phyloP scores from a whole-genome alignment of 2,888 invertebrate species.

The Oxycera nigricornis region DNA sequence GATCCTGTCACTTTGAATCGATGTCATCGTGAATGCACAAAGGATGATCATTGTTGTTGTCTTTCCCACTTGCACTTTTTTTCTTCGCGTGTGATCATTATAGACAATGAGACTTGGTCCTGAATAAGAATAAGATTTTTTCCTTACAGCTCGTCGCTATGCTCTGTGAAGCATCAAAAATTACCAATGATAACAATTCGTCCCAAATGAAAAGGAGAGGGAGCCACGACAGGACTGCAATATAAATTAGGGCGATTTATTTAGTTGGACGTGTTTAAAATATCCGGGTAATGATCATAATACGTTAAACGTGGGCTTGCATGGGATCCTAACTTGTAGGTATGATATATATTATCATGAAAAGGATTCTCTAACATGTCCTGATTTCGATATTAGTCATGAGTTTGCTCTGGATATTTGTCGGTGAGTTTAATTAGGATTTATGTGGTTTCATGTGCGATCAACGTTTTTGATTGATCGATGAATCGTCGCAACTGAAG shows the following conservation, averaged over 20 bases:
- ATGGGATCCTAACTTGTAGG: background rate
- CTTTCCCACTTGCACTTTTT: conserved; percentile 5
- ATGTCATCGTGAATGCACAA: conserved; percentile 28
- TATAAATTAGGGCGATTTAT: conserved; percentile 47
- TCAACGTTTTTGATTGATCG: conserved; percentile 41
- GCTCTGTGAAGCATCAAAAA: conserved; percentile 29
- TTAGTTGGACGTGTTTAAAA: conserved; percentile 43
- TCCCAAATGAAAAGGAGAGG: background rate
- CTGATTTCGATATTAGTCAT: background rate
- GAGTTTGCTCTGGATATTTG: background rate
- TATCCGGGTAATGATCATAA: conserved; percentile 45
- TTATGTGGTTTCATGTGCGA: conserved; percentile 44
- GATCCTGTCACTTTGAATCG: conserved; percentile 44
- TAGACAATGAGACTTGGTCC: conserved; percentile 10
- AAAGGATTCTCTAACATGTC: conserved; percentile 1
- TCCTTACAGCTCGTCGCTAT: background rate
- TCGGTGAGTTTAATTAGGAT: conserved; percentile 43
- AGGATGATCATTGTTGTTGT: background rate
- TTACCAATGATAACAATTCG: conserved; percentile 13
- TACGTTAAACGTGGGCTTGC: conserved; percentile 29
- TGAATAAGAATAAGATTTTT: conserved; percentile 15
- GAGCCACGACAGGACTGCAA: conserved; percentile 26
- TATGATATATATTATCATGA: conserved; percentile 2
- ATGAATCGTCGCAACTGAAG: conserved; percentile 33
- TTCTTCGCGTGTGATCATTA: conserved; percentile 26